Evolutionary conservation across 1,140 invertebrate species (phyloP).

Genomic region (Coptotermes formosanus): DNA sequence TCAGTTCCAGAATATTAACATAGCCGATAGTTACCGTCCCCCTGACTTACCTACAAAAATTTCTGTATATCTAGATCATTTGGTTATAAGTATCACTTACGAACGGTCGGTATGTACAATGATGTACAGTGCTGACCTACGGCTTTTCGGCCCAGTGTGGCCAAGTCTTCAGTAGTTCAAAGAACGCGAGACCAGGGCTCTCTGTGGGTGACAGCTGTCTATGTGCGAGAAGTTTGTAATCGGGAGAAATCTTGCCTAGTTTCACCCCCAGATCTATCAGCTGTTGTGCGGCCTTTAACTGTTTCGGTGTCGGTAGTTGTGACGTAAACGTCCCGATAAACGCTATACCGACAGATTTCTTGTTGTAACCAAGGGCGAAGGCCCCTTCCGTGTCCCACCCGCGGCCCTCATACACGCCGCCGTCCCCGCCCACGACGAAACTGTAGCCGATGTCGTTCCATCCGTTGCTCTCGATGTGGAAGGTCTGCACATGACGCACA

Average conservation of each 20-base stretch:
- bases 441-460: constrained; percentile 74
- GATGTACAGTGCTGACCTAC: background rate
- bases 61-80: too few relatives aligned
- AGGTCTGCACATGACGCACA: constrained; percentile 54
- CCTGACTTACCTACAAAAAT: too few relatives aligned
- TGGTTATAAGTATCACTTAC: too few relatives aligned
- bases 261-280: constrained; percentile 63
- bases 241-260: constrained; percentile 54
- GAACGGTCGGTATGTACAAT: too few relatives aligned
- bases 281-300: constrained; percentile 57
- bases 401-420: constrained; percentile 65
- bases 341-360: constrained; percentile 62
- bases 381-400: constrained; percentile 68
- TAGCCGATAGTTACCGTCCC: too few relatives aligned
- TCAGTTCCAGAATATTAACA: too few relatives aligned
- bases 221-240: constrained; percentile 68
- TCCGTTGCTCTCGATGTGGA: constrained; percentile 55
- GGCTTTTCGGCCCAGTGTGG: constrained; percentile 38
- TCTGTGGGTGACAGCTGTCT: constrained; percentile 57
- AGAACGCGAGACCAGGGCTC: constrained; percentile 44
- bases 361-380: constrained; percentile 66
- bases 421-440: constrained; percentile 66
- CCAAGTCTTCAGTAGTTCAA: constrained; percentile 44
- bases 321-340: constrained; percentile 53
- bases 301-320: constrained; percentile 52